Evolutionary conservation across 1,140 invertebrate species (phyloP), one percentile per base, ranked within the genome.

Genomic region (Eriosoma lanigerum): DNA sequence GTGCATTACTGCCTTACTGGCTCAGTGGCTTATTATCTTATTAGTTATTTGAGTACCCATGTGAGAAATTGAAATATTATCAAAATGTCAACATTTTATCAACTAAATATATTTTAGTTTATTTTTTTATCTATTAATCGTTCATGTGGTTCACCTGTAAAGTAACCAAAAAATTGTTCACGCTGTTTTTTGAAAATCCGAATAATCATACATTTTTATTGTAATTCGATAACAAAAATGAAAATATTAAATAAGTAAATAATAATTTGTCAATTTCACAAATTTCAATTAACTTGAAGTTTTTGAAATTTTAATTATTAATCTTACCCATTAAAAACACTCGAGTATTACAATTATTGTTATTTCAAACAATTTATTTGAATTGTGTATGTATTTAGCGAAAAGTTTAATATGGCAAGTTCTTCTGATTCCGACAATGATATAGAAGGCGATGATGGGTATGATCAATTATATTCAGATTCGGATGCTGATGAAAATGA

Each of bases 391-490:
- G n/a, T n/a, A n/a, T n/a, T n/a, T n/a, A n/a, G n/a, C n/a, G n/a
- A n/a, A n/a, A n/a, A n/a, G n/a, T n/a, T n/a, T n/a, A 54, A 54
- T 4, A 60, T 60, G 58, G 21, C 21, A 13, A 72, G 68, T 56
- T 56, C 72, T 0, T 66, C 62, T 1, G 64, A 66, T 1, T 9
- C 64, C 0, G 72, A 75, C 1, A 75, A 50, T 17, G 72, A 56
- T 5, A 12, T n/a, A n/a, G 75, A 58, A 15, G 17, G 21, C 6
- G 75, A 62, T 19, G 38, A 48, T 38, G 75, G 38, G 3, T 78
- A 78, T 13, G 54, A 62, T 29, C 52, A 78, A 19, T 26, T 78
- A 3, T 78, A 78, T 5, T 78, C 75, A 6, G 75, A 78, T n/a
- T 78, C 75, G 0, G 75, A 78, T 48, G 75, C 32, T 3, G 75